Base-by-base conservation (phyloP, 2,888 invertebrate species). In the Calliopum simillimum region DNA sequence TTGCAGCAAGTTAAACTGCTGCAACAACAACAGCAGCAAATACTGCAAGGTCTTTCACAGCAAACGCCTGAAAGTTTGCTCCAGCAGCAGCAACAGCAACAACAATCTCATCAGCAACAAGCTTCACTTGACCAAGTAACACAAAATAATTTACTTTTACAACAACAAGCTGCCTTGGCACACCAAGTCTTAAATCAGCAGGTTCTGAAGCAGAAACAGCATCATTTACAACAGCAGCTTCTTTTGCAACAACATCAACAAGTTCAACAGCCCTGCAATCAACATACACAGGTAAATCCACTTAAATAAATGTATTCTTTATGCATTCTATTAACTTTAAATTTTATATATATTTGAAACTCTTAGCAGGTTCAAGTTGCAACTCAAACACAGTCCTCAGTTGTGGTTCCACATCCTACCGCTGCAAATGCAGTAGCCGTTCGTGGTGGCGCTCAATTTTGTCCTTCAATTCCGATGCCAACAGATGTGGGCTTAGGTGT, bases 321-420 rank as follows among this genome's bases (percentile, higher is more conserved):
- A 12, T 16, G n/a, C 59, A 13, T 43, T 13, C 11, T 46, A 47
- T 49, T 49, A 49, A 12, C 19, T 8, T 4, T 46, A 11, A 4
- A 41, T 59, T 43, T 6, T 51, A 56, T 55, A 44, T 12, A 44
- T 64, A 19, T 53, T n/a, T 43, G n/a, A 43, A 12, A 58, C 21
- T 8, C 51, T 62, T 75, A 88, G 78, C 89, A 90, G 80, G 90
- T 90, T 55, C 90, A 91, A 84, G 91, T 90, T 19, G 89, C 89
- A 19, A 91, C 91, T 2, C 91, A 91, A 79, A 90, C 90, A 4
- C 89, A 89, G 74, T 87, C 89, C 56, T 79, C 83, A 11, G 85
- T 84, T 11, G 79, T 81, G 47, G 79, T 79, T n/a, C 79, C 82
- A n/a, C 81, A 81, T 43, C 77, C 77, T 3, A 73, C 70, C 59